Percentiles rank a stretch among this genome's conserved stretches.
These are phyloP conservation scores for Coregonus sp. DNA, from an alignment of 2,797 vertebrate genomes.

Conservation along the genomic window DNA sequence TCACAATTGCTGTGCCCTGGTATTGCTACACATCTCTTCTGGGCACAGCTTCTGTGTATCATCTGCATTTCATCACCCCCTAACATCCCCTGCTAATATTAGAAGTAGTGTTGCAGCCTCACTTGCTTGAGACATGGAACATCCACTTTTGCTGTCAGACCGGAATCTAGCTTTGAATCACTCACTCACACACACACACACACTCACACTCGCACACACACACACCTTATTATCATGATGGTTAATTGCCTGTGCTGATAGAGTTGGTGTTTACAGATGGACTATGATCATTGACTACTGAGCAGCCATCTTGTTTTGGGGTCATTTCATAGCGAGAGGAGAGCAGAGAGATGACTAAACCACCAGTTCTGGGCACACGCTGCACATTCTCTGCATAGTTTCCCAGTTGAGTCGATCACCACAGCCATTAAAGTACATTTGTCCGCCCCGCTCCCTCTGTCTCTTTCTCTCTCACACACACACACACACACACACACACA, in stretches of 20 bases:
- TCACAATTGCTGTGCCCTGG: background rate
- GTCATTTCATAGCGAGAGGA: slow-evolving; percentile 46
- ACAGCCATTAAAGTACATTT: slow-evolving; percentile 62
- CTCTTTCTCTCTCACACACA: slow-evolving; percentile 19
- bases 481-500: slow-evolving; percentile 13
- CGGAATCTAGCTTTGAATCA: background rate
- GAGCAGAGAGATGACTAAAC: slow-evolving; percentile 63
- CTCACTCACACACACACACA: background rate
- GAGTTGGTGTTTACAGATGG: background rate
- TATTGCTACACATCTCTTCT: background rate
- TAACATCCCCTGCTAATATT: background rate
- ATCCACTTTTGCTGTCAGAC: background rate
- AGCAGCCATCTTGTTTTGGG: slow-evolving; percentile 24
- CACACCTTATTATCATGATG: background rate
- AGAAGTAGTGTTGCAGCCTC: background rate
- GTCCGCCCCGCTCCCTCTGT: slow-evolving; percentile 32
- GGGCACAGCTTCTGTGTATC: background rate
- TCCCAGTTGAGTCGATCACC: slow-evolving; percentile 70
- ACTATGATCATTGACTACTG: background rate
- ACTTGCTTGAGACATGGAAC: background rate
- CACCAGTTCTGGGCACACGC: slow-evolving; percentile 56
- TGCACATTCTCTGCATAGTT: slow-evolving; percentile 75
- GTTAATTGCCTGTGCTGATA: background rate
- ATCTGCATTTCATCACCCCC: background rate
- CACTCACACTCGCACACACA: background rate